Evolutionary conservation across 2,888 invertebrate genomes (phyloP).

Genomic region (Cephus nigrinus): DNA sequence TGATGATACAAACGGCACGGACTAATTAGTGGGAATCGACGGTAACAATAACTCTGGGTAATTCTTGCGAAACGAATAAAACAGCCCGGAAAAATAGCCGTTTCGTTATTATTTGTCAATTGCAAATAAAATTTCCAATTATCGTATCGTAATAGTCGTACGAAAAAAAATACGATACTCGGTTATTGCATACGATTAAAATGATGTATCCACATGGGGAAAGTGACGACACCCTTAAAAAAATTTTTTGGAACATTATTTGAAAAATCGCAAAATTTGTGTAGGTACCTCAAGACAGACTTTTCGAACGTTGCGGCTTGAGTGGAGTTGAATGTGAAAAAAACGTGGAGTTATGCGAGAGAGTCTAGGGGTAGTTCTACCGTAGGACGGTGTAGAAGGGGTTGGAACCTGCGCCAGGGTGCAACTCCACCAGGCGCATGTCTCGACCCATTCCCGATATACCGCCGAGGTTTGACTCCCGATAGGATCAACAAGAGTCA

Average conservation of each 20-base stretch:
- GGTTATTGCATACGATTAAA: not conserved
- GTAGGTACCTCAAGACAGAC: constrained; percentile 22
- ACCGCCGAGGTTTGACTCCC: constrained; percentile 49
- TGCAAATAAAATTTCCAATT: not conserved
- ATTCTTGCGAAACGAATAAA: constrained; percentile 29
- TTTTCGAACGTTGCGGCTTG: constrained; percentile 35
- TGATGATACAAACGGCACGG: constrained; percentile 4
- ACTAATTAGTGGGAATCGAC: constrained; percentile 26
- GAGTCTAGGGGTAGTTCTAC: constrained; percentile 15
- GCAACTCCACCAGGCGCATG: constrained; percentile 59
- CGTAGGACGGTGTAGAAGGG: constrained; percentile 27
- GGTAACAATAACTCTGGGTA: constrained; percentile 33
- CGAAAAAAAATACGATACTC: not conserved
- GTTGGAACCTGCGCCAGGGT: constrained; percentile 60
- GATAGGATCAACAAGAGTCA: constrained; percentile 38
- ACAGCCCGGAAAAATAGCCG: constrained; percentile 11
- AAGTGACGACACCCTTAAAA: not conserved
- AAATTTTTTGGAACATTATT: not conserved
- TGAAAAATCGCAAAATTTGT: not conserved
- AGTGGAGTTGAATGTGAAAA: constrained; percentile 50
- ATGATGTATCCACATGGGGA: not conserved
- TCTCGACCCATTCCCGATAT: constrained; percentile 46
- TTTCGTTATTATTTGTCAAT: not conserved
- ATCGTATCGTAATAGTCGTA: not conserved
- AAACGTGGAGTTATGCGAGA: constrained; percentile 50